Conservation (phyloP, 2,888 invertebrate genomes). For the Agrotis clavis region DNA sequence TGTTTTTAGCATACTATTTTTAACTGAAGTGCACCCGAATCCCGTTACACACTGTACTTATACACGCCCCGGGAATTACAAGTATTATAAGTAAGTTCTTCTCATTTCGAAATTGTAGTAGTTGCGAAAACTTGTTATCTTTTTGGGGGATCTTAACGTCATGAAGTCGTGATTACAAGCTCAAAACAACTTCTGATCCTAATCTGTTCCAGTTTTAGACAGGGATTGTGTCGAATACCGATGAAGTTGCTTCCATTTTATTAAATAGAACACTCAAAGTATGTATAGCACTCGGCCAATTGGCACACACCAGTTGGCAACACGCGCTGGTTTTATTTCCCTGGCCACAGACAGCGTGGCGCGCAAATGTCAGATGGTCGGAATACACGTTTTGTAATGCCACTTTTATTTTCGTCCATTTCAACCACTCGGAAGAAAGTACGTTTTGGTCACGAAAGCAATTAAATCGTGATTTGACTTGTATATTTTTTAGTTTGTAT, state of each 20-base stretch:
- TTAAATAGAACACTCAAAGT: constrained; percentile 23
- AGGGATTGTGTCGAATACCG: constrained; percentile 24
- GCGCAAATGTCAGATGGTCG: constrained; percentile 81
- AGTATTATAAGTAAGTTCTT: constrained; percentile 13
- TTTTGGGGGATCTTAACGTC: constrained; percentile 42
- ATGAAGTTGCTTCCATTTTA: constrained; percentile 20
- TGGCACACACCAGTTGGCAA: constrained; percentile 78
- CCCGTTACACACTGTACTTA: constrained; percentile 44
- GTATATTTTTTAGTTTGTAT: constrained; percentile 68
- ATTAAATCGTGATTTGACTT: constrained; percentile 77
- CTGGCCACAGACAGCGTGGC: constrained; percentile 85
- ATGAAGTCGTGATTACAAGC: constrained; percentile 44
- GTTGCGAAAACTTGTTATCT: constrained; percentile 45
- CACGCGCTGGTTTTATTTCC: constrained; percentile 68
- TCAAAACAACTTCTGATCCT: constrained; percentile 27
- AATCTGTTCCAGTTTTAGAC: constrained; percentile 30
- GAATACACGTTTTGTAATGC: constrained; percentile 70
- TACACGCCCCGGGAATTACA: constrained; percentile 46
- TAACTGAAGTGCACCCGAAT: constrained; percentile 59
- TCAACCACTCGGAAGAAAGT: constrained; percentile 74
- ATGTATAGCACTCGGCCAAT: constrained; percentile 56
- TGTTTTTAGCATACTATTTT: constrained; percentile 66
- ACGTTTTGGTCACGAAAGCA: constrained; percentile 77
- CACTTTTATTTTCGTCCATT: constrained; percentile 68
- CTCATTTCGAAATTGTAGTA: constrained; percentile 36